Evolutionary conservation across 1,140 invertebrate species (phyloP).

Genomic region (Vanessa atalanta): DNA sequence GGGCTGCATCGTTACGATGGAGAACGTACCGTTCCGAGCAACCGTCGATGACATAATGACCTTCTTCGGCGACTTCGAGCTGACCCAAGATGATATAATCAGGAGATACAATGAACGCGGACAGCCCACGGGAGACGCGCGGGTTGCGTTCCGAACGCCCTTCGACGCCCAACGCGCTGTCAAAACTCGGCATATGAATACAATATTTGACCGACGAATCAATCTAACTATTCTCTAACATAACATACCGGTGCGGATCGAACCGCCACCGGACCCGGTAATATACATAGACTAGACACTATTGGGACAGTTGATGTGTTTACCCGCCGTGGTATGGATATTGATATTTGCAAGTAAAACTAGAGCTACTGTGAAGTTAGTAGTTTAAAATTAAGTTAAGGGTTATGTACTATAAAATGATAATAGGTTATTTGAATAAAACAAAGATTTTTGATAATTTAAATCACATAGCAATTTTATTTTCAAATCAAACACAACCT

Average conservation of each 20-base stretch:
- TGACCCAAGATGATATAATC: conserved; percentile 89
- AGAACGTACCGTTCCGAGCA: conserved; percentile 93
- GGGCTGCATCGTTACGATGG: conserved; percentile 90
- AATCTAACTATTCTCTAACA: conserved; percentile 65
- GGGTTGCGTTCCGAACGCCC: conserved; percentile 89
- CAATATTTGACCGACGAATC: conserved; percentile 69
- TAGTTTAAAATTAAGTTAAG: conserved; percentile 1
- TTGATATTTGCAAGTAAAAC: background rate
- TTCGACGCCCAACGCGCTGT: conserved; percentile 89
- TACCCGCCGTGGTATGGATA: conserved; percentile 22
- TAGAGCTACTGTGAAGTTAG: background rate
- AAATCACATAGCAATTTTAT: conserved; percentile 39
- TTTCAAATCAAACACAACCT: conserved; percentile 38
- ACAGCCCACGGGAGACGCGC: conserved; percentile 93
- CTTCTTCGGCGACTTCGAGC: conserved; percentile 90
- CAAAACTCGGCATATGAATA: conserved; percentile 70
- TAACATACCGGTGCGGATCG: background rate
- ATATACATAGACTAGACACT: background rate
- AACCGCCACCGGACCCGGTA: background rate
- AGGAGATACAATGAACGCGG: conserved; percentile 91
- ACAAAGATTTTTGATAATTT: conserved; percentile 33
- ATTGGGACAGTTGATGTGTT: conserved; percentile 5
- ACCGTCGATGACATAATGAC: conserved; percentile 92
- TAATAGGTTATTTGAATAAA: conserved; percentile 33
- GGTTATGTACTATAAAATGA: conserved; percentile 12